A percentile compares a stretch with the other conserved stretches of the same genome.
These are phyloP conservation scores for Leptinotarsa haldemani DNA, from an alignment of 2,888 invertebrate genomes.

Conservation along the genomic window DNA sequence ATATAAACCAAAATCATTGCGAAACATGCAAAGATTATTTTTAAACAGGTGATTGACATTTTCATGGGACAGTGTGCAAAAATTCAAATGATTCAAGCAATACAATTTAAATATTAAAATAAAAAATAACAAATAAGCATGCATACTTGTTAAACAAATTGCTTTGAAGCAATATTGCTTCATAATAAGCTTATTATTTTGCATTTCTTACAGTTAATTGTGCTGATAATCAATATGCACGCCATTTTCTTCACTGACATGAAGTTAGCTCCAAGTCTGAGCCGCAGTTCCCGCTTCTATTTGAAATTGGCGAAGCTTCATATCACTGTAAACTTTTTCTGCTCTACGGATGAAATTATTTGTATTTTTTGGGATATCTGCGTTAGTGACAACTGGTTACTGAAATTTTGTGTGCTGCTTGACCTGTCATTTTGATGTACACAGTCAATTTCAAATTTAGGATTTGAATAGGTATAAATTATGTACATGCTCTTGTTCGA, in stretches of 20 bases:
- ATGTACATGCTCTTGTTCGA: background rate
- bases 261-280: slow-evolving; percentile 47
- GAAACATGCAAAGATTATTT: slow-evolving; percentile 44
- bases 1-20: slow-evolving; percentile 26
- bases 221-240: slow-evolving; percentile 62
- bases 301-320: slow-evolving; percentile 35
- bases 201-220: slow-evolving; percentile 63
- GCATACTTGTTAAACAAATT: slow-evolving; percentile 50
- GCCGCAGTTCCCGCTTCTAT: slow-evolving; percentile 42
- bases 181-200: slow-evolving; percentile 53
- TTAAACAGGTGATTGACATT: slow-evolving; percentile 39
- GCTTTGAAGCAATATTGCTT: slow-evolving; percentile 50
- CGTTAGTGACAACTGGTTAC: slow-evolving; percentile 1
- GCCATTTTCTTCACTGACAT: slow-evolving; percentile 61
- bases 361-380: background rate
- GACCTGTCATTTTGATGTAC: slow-evolving; percentile 21
- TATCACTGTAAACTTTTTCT: background rate
- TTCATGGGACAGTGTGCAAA: slow-evolving; percentile 38
- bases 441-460: slow-evolving; percentile 10
- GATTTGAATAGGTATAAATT: background rate
- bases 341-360: background rate
- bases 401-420: slow-evolving; percentile 16
- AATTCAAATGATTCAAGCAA: slow-evolving; percentile 36
- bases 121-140: slow-evolving; percentile 47
- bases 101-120: slow-evolving; percentile 31